Evolutionary conservation across 2,888 invertebrate species (phyloP).

Genomic region (Eulithis testata): DNA sequence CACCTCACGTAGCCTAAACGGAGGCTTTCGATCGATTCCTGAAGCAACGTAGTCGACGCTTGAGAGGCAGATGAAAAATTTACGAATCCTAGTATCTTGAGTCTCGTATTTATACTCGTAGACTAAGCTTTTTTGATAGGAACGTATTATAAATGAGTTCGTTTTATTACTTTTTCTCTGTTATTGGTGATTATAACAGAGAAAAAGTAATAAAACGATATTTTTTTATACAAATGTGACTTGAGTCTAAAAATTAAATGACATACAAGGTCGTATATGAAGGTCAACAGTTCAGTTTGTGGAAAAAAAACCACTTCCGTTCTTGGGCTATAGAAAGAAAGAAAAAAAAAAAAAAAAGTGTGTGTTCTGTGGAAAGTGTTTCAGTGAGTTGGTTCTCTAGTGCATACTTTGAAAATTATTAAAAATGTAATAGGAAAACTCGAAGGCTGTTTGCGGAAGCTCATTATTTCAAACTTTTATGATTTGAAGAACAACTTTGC

Average conservation of each 20-base stretch:
- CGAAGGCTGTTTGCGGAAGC: slow-evolving; percentile 12
- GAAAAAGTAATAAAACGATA: no score
- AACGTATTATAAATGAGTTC: no score
- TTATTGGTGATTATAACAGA: no score
- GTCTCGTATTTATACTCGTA: no score
- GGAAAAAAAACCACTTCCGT: neutral
- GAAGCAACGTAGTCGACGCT: slow-evolving; percentile 8
- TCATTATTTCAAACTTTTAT: slow-evolving; percentile 22
- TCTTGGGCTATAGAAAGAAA: neutral
- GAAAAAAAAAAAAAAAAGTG: no score
- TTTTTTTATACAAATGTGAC: no score
- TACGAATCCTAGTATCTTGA: no score
- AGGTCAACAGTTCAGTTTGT: neutral
- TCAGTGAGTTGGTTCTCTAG: slow-evolving; percentile 13
- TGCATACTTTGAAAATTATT: slow-evolving; percentile 22
- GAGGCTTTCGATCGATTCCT: slow-evolving; percentile 37
- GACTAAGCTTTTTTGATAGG: no score
- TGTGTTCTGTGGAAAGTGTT: neutral
- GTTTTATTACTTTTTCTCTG: no score
- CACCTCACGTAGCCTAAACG: slow-evolving; percentile 35
- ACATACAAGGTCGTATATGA: neutral
- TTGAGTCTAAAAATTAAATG: no score
- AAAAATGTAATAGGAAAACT: slow-evolving; percentile 20
- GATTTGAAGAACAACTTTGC: slow-evolving; percentile 13
- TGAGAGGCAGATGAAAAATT: neutral